phyloP scores from a whole-genome alignment of 2,797 vertebrate species.

The Aulostomus chinensis region DNA sequence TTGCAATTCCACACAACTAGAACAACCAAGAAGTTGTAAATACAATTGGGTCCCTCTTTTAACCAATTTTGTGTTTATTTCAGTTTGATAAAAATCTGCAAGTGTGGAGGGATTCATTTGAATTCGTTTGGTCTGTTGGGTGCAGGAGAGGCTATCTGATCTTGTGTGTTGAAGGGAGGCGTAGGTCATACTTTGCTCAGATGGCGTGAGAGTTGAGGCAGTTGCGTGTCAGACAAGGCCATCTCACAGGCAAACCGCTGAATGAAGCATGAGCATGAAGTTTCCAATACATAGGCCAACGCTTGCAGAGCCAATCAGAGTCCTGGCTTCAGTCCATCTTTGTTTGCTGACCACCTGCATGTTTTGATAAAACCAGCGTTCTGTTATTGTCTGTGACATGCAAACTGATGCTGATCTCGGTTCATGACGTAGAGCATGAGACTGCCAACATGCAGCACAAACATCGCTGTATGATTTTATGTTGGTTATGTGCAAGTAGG shows the following conservation, averaged over 20 bases:
- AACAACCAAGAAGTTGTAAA: conserved; percentile 1
- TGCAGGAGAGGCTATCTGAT: conserved; percentile 6
- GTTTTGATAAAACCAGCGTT: conserved; percentile 46
- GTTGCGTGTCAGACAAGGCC: conserved; percentile 59
- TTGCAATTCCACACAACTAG: no score
- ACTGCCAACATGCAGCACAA: conserved; percentile 31
- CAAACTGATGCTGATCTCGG: conserved; percentile 18
- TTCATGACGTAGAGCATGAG: conserved; percentile 9
- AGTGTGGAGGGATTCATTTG: neutral
- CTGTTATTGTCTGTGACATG: conserved; percentile 29
- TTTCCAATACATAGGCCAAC: conserved; percentile 61
- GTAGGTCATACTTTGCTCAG: conserved; percentile 22
- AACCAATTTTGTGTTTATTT: neutral
- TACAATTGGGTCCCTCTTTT: neutral
- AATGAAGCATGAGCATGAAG: conserved; percentile 46
- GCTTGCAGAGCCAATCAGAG: conserved; percentile 51
- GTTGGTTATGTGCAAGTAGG: neutral
- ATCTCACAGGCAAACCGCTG: conserved; percentile 48
- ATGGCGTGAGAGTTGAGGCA: conserved; percentile 52
- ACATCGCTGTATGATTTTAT: conserved; percentile 11
- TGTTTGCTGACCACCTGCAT: conserved; percentile 39
- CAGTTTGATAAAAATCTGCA: conserved; percentile 1
- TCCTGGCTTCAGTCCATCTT: conserved; percentile 19
- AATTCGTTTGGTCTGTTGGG: neutral
- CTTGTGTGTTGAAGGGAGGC: neutral